phyloP scores from a whole-genome alignment of 2,888 invertebrate genomes.

The Drosophila aldrichi region DNA sequence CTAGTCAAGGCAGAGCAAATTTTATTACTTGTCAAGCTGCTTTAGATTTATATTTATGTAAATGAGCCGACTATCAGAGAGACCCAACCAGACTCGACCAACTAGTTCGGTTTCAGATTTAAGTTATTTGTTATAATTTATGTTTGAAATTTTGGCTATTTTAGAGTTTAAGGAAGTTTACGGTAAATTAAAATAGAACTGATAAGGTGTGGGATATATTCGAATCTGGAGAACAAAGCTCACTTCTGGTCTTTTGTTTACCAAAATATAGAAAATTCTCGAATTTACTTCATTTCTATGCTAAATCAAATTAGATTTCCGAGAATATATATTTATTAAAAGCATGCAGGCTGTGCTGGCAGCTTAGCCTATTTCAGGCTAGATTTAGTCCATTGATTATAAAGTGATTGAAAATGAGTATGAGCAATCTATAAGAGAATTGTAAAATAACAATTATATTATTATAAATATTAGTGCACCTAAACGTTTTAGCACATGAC shows the following conservation, averaged over 20 bases:
- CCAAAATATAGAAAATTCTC: conserved; percentile 1
- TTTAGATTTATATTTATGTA: conserved; percentile 74
- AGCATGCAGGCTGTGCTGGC: too few species aligned
- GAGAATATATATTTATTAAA: not conserved
- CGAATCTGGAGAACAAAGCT: conserved; percentile 11
- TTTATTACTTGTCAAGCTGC: conserved; percentile 65
- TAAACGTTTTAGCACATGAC: too few species aligned
- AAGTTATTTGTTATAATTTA: conserved; percentile 7
- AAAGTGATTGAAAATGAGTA: too few species aligned
- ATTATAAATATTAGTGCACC: too few species aligned
- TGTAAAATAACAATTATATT: too few species aligned
- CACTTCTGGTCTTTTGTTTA: conserved; percentile 7
- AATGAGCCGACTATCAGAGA: conserved; percentile 48
- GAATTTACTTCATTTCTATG: not conserved
- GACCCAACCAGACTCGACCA: conserved; percentile 34
- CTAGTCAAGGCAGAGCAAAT: conserved; percentile 67
- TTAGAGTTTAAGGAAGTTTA: conserved; percentile 41
- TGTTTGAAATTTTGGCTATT: conserved; percentile 1
- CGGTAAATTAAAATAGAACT: conserved; percentile 16
- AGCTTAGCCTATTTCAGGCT: too few species aligned
- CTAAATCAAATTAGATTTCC: not conserved
- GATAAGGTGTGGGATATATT: conserved; percentile 15
- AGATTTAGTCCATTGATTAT: too few species aligned
- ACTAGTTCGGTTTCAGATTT: conserved; percentile 45
- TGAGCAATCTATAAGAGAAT: too few species aligned